These are phyloP conservation scores for Gobionotothen gibberifrons DNA, from an alignment of 2,797 vertebrate genomes.

Conservation along the genomic window DNA sequence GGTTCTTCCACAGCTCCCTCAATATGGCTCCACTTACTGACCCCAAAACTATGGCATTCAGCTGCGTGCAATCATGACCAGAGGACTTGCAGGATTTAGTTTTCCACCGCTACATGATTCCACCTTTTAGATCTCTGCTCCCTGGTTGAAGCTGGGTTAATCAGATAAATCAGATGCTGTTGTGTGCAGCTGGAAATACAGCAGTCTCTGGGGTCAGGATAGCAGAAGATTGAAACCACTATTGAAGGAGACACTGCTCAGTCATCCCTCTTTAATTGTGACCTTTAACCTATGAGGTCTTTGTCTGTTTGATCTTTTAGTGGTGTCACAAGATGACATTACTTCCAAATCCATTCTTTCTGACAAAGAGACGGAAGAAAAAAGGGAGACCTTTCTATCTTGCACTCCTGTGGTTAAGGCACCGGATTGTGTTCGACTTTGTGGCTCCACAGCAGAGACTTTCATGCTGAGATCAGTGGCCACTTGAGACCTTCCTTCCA, in stretches of 20 bases:
- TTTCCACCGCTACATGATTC: constrained; percentile 26
- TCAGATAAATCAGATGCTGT: constrained; percentile 53
- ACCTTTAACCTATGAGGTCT: constrained; percentile 38
- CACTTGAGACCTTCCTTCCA: constrained; percentile 39
- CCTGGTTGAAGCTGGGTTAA: constrained; percentile 47
- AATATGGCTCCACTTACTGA: neutral
- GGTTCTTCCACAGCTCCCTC: neutral
- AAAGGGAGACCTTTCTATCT: neutral
- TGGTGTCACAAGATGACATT: constrained; percentile 13
- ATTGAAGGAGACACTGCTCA: constrained; percentile 24
- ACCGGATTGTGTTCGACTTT: constrained; percentile 6
- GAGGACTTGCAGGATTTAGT: constrained; percentile 8
- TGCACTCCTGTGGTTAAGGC: neutral
- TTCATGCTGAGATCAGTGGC: neutral
- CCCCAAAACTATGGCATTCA: constrained; percentile 16
- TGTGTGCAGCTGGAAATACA: constrained; percentile 41
- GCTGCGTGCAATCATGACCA: constrained; percentile 5
- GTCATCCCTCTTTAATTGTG: constrained; percentile 31
- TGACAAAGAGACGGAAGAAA: constrained; percentile 6
- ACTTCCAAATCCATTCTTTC: constrained; percentile 3
- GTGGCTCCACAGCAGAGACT: constrained; percentile 8
- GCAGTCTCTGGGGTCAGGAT: constrained; percentile 1
- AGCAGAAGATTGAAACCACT: constrained; percentile 29
- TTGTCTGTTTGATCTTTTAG: constrained; percentile 27
- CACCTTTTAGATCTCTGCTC: constrained; percentile 27